Evolutionary conservation across 2,888 invertebrate genomes (phyloP).

Genomic region (Tachina lurida): DNA sequence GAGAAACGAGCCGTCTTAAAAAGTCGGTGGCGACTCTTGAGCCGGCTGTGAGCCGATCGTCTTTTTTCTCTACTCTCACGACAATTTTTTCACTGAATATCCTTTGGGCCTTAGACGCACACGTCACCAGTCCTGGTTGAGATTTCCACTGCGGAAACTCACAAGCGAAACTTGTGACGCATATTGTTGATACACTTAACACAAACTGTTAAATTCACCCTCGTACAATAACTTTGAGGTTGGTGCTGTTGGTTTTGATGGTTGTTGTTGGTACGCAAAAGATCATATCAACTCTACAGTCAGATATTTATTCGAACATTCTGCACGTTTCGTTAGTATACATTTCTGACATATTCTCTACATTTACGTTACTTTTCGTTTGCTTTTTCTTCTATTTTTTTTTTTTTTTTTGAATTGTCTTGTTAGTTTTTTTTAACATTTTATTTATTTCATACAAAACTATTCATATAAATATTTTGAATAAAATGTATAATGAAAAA

Average conservation of each 20-base stretch:
- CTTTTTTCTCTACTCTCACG: too few relatives aligned
- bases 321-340: conserved; percentile 55
- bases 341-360: conserved; percentile 45
- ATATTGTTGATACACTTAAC: neutral
- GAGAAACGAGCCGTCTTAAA: too few relatives aligned
- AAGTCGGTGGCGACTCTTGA: too few relatives aligned
- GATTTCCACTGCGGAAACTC: too few relatives aligned
- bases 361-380: conserved; percentile 11
- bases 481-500: conserved; percentile 15
- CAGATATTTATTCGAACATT: conserved; percentile 57
- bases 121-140: too few relatives aligned
- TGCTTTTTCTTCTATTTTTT: conserved; percentile 2
- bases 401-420: conserved; percentile 16
- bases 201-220: conserved; percentile 27
- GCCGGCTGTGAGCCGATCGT: too few relatives aligned
- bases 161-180: too few relatives aligned
- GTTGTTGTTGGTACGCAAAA: conserved; percentile 53
- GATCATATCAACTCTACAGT: conserved; percentile 61
- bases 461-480: conserved; percentile 59
- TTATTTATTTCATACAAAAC: conserved; percentile 44
- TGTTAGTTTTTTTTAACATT: neutral
- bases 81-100: too few relatives aligned
- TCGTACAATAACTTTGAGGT: neutral
- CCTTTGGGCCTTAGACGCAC: too few relatives aligned
- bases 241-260: conserved; percentile 40